Evolutionary conservation across 2,888 invertebrate genomes (phyloP).

Genomic region (Epinotia bilunana): DNA sequence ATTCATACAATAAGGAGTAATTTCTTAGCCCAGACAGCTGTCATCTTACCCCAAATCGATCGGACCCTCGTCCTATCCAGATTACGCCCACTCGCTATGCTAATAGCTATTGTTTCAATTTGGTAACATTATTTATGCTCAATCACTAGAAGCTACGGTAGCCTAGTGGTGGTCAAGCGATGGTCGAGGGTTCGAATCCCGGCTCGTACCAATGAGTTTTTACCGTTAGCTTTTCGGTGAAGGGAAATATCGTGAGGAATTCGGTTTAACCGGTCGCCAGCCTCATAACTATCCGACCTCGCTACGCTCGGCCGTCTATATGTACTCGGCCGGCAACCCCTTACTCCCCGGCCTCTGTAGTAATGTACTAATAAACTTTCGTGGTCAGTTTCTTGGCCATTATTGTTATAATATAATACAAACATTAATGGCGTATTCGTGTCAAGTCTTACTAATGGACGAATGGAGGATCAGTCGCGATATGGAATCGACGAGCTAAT

Average conservation of each 20-base stretch:
- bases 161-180: too few species aligned
- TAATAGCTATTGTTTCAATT: neutral
- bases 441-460: slow-evolving; percentile 18
- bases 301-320: too few species aligned
- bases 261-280: too few species aligned
- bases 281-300: too few species aligned
- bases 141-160: neutral
- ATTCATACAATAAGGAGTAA: neutral
- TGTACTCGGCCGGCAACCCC: too few species aligned
- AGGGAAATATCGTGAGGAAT: too few species aligned
- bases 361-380: too few species aligned
- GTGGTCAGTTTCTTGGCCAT: too few species aligned
- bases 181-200: too few species aligned
- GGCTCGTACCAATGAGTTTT: too few species aligned
- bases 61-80: neutral
- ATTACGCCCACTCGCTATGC: neutral
- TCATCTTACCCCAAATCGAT: neutral
- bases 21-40: slow-evolving; percentile 1
- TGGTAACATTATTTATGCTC: neutral
- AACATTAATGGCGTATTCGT: slow-evolving; percentile 23
- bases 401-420: neutral
- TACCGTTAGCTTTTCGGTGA: too few species aligned
- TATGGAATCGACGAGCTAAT: slow-evolving; percentile 1
- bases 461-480: neutral
- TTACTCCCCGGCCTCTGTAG: too few species aligned